phyloP scores from a whole-genome alignment of 1,140 invertebrate genomes.

The Drosophila nikananu region DNA sequence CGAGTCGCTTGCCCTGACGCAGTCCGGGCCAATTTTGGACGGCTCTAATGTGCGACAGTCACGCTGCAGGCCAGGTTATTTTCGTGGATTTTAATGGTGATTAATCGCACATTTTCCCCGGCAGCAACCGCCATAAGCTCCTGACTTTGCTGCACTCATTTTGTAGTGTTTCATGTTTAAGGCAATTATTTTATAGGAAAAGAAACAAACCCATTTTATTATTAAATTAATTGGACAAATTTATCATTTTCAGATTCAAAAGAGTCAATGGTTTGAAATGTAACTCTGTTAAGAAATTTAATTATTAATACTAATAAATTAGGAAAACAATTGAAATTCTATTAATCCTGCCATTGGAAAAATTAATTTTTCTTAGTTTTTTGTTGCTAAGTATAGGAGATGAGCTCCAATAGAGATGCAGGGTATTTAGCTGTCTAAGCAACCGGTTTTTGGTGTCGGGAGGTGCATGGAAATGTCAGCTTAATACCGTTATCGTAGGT shows the following conservation, averaged over 20 bases:
- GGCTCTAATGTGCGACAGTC: conserved; percentile 48
- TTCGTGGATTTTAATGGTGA: conserved; percentile 41
- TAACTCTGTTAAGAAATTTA: too few species aligned
- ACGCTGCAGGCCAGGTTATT: conserved; percentile 50
- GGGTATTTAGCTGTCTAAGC: conserved; percentile 14
- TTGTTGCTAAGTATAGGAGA: neutral
- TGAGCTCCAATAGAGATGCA: neutral
- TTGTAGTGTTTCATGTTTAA: neutral
- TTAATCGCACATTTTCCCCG: conserved; percentile 25
- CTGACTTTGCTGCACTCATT: neutral
- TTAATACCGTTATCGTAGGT: conserved; percentile 82
- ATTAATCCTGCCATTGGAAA: neutral
- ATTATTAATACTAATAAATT: too few species aligned
- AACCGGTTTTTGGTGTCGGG: conserved; percentile 13
- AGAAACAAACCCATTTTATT: neutral
- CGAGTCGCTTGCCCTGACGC: conserved; percentile 59
- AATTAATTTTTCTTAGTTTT: neutral
- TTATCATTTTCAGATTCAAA: too few species aligned
- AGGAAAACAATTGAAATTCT: too few species aligned
- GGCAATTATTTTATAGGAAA: neutral
- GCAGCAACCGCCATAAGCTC: conserved; percentile 5
- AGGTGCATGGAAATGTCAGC: conserved; percentile 59
- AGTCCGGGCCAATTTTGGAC: conserved; percentile 66
- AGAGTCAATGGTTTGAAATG: too few species aligned
- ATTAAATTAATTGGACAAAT: too few species aligned